Base-by-base conservation (phyloP, 2,888 invertebrate species). In the Lucinisca nassula region DNA sequence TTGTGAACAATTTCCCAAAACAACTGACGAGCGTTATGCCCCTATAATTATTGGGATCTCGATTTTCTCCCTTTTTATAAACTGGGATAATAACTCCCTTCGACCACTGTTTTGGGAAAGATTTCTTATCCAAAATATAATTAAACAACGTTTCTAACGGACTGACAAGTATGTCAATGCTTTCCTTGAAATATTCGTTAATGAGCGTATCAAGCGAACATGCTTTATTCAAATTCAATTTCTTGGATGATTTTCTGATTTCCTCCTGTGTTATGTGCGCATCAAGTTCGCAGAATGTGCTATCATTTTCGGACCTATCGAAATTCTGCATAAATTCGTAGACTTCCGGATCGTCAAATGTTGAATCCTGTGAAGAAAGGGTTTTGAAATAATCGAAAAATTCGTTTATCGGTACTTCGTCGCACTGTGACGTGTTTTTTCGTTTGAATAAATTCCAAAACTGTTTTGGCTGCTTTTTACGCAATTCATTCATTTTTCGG, bases 1-100 rank as follows among this genome's bases (percentile, higher is more conserved):
- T 27, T 12, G 82, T 85, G 40, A 85, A 88, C 35, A 85, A 40
- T 79, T 85, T 85, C 55, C 58, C 67, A 79, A 81, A 45, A 67
- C 67, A 67, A 17, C 67, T 67, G 12, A 67, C 67, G 2, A 67
- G 35, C 4, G 67, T 67, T 4, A 83, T 84, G 17, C 82, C 85
- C 72, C 83, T 75, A 38, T 80, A 84, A 40, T 85, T 85, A 49
- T 38, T 81, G 17, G 83, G 74, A 51, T 85, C 79, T 17, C 14
- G 45, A 40, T 55, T 17, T 40, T 83, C 78, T 27, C 83, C 85
- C 61, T 83, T 83, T 78, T 88, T 85, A 40, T 67, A 79, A 8
- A 85, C 51, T 58, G 88, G 85, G 38, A 88, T 45, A 30, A 82
- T 76, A 27, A 82, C 38, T 4, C 85, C 85, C 17, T 79, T 85